Percentiles rank a stretch among this genome's conserved stretches.
phyloP scores from a whole-genome alignment of 2,888 invertebrate genomes.

The Conistra vaccinii region DNA sequence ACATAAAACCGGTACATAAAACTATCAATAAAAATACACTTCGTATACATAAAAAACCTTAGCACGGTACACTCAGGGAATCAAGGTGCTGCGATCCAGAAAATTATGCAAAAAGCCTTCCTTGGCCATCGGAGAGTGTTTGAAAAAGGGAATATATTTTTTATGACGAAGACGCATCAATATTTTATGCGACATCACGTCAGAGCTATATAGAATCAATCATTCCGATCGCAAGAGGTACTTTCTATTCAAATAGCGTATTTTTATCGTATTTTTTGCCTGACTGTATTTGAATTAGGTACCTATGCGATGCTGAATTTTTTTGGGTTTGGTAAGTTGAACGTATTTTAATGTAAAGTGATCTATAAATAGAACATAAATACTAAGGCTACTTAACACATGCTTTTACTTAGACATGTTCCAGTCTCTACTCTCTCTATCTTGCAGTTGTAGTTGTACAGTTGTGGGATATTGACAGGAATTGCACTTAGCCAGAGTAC shows the following conservation, averaged over 20 bases:
- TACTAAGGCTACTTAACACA: too few species aligned
- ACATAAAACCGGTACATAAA: conserved; percentile 57
- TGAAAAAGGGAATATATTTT: conserved; percentile 73
- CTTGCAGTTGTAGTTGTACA: too few species aligned
- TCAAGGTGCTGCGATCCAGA: conserved; percentile 82
- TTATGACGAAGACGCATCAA: conserved; percentile 76
- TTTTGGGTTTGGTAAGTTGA: conserved; percentile 25
- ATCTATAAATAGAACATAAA: too few species aligned
- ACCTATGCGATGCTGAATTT: conserved; percentile 65
- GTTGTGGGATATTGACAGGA: too few species aligned
- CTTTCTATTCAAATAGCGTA: conserved; percentile 81
- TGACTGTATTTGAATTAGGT: conserved; percentile 55
- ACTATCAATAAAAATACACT: conserved; percentile 65
- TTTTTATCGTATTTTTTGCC: conserved; percentile 72
- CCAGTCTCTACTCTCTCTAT: too few species aligned
- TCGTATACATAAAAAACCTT: conserved; percentile 50
- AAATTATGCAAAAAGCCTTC: conserved; percentile 86
- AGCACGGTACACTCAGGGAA: conserved; percentile 71
- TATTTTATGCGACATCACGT: conserved; percentile 75
- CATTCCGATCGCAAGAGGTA: conserved; percentile 73
- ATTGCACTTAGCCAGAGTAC: too few species aligned
- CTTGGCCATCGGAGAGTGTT: conserved; percentile 76
- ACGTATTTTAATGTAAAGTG: neutral
- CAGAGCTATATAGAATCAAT: conserved; percentile 75
- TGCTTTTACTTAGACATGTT: too few species aligned